Evolutionary conservation across 2,113 vertebrate species (phyloP), one percentile per base, ranked within the genome.

Genomic region (Sceloporus undulatus): DNA sequence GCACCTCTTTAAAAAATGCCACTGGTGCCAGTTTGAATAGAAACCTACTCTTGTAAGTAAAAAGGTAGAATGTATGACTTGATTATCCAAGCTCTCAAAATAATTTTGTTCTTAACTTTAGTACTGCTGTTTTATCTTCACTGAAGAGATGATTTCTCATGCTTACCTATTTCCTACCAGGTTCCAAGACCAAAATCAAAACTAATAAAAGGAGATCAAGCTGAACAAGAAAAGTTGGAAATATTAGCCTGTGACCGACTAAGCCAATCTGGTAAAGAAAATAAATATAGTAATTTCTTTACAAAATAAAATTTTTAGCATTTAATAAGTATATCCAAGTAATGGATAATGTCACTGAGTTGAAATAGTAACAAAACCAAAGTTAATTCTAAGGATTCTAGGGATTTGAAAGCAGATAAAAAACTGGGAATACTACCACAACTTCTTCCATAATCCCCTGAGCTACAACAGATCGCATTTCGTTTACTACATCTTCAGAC

Each of bases 141-240:
- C 9, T 78, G 62, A 13, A 19, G 34, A 68, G n/a, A 38, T 9
- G 56, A 40, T 73, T 92, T 83, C 89, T 85, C 82, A 82, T 84
- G 88, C 59, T 95, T 77, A 4, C 88, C 82, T 65, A 40, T 52
- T 78, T 93, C 95, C 40, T 92, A 84, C 54, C 86, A 99, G 99
- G 96, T 97, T 90, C 98, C 98, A 89, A 98, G 97, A 97, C 98
- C 98, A 93, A 99, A 98, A 95, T 91, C 95, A 83, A 99, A 98
- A 95, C 92, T 97, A 91, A 97, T 97, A 89, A 99, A 98, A 92
- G 97, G 97, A 90, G 97, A 98, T 84, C 97, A 97, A 85, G 79
- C 93, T 0, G 93, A 96, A 87, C 97, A 97, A 71, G 97, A 97
- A 85, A 88, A 96, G 73, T 89, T 99, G 75, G 98, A 99, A 94